Evolutionary conservation across 2,888 invertebrate genomes (phyloP), one percentile per base, ranked within the genome.

Genomic region (Poecilus cupreus): DNA sequence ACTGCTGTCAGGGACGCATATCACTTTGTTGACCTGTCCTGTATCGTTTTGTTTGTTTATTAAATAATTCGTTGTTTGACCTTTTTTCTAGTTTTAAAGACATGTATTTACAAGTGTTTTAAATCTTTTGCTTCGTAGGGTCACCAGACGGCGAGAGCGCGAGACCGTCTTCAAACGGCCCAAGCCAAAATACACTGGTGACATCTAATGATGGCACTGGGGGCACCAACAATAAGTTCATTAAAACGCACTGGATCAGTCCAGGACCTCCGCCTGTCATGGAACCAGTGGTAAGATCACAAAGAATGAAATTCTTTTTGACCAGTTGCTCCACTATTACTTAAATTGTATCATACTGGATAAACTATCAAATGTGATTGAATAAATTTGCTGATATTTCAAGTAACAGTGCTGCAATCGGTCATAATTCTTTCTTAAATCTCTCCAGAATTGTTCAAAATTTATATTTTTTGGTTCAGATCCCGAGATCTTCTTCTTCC

Each of bases 201-300:
- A 26, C 79, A 13, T 24, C 80, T 1, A 57, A 18, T 5, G 80
- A 80, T 10, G 24, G 39, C 16, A 32, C 57, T 13, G 70, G 80
- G 10, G 79, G 49, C 8, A 24, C 24, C 8, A 72, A 72, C 18
- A 79, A 79, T 13, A 72, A 57, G n/a, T 49, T 39, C 13, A 54
- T 72, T n/a, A 85, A 84, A 57, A 85, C 88, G 54, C 90, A 91
- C 80, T 91, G 91, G 91, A 89, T 89, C 54, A 89, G 89, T 82
- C 89, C 91, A 18, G 89, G 89, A 26, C 89, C 89, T 64, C 89
- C 90, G 57, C 89, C 89, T 39, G 89, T 86, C 77, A 84, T 86
- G 83, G 86, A 87, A 83, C 86, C 82, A 16, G 39, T 83, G 80
- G 83, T 83, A 83, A 78, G 79, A 57, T 75, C 11, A 2, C 2